Percentiles rank a stretch among this genome's conserved stretches.
Conservation (phyloP, 2,113 vertebrate species). For the Lophura nycthemera region DNA sequence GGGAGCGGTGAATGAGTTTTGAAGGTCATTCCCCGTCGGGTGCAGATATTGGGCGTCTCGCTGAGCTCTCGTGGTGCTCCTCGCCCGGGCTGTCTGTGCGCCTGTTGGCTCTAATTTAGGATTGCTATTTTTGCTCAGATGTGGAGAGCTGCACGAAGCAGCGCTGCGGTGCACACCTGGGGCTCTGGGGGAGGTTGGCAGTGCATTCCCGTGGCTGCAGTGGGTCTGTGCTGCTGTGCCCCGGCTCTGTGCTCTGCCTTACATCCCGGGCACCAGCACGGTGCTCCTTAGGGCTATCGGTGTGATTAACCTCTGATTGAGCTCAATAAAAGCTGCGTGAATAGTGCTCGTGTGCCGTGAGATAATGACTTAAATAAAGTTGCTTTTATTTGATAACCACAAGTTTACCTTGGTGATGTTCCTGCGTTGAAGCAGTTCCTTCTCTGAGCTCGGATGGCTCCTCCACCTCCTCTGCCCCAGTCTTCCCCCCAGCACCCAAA, state of each 20-base stretch:
- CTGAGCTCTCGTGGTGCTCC: background rate
- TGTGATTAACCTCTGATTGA: constrained; percentile 1
- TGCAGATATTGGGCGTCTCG: constrained; percentile 38
- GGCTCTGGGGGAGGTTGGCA: background rate
- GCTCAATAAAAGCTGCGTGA: background rate
- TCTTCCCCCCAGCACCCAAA: accelerated
- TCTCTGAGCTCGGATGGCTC: background rate
- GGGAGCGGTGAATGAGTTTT: constrained; percentile 69
- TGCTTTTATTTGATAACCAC: background rate
- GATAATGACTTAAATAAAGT: background rate
- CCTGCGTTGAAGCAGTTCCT: background rate
- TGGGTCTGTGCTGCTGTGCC: too few species aligned
- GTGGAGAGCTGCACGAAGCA: accelerated
- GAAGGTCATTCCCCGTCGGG: constrained; percentile 79
- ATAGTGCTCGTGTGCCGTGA: background rate
- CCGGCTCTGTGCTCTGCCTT: background rate
- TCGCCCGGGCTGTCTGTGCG: background rate
- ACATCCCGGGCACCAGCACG: background rate
- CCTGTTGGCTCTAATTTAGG: background rate
- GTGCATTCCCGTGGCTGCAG: too few species aligned
- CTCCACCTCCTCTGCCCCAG: background rate
- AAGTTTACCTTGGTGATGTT: background rate
- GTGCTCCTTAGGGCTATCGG: background rate
- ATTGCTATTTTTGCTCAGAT: background rate
- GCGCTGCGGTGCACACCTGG: background rate